phyloP scores from a whole-genome alignment of 1,140 invertebrate genomes.

The Arctopsyche grandis region DNA sequence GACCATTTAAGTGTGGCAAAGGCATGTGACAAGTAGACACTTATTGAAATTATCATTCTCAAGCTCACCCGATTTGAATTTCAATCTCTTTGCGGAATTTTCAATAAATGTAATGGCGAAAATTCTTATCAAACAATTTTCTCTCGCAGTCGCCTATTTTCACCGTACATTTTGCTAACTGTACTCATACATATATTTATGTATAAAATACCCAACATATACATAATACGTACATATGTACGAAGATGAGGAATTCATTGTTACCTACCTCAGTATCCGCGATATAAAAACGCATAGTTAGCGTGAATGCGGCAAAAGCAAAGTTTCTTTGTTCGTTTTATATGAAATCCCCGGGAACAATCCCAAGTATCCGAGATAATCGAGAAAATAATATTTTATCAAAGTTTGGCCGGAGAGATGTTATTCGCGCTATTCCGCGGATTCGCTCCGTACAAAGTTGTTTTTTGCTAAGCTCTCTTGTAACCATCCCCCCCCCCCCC shows the following conservation, averaged over 20 bases:
- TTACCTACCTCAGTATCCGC: background rate
- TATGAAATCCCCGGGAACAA: constrained; percentile 37
- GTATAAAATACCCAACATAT: too few species aligned
- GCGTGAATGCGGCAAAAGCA: background rate
- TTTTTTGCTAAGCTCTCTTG: background rate
- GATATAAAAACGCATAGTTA: constrained; percentile 36
- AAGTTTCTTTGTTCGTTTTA: constrained; percentile 40
- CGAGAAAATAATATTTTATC: constrained; percentile 46
- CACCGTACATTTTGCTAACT: background rate
- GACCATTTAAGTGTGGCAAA: too few species aligned
- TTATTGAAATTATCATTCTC: constrained; percentile 30
- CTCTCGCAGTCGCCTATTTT: background rate
- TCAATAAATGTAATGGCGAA: constrained; percentile 20
- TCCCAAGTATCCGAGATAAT: constrained; percentile 41
- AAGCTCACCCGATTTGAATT: background rate
- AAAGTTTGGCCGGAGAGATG: constrained; percentile 35
- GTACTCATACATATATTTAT: too few species aligned
- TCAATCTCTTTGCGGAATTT: constrained; percentile 26
- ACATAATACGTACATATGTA: too few species aligned
- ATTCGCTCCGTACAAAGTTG: constrained; percentile 15
- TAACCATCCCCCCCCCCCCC: too few species aligned
- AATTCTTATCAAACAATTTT: constrained; percentile 30
- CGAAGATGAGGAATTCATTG: background rate
- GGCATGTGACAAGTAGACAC: background rate
- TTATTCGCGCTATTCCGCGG: constrained; percentile 25